Conservation (phyloP, 2,888 invertebrate genomes). For the Andrena bicolor region DNA sequence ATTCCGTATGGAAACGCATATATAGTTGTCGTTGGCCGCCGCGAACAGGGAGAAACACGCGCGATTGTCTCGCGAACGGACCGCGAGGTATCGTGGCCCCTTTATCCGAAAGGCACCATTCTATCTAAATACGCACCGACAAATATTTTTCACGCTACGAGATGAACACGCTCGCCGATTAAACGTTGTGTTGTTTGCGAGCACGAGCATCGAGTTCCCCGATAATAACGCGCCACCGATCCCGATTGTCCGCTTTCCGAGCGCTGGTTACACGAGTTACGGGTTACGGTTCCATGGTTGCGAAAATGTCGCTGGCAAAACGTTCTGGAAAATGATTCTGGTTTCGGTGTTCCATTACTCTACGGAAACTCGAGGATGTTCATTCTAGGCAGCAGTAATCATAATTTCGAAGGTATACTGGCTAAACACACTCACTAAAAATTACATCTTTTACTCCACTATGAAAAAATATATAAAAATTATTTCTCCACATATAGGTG, state of each 20-base stretch:
- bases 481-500: too few relatives aligned
- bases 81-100: neutral
- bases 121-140: constrained; percentile 26
- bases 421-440: too few relatives aligned
- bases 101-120: constrained; percentile 22
- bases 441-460: too few relatives aligned
- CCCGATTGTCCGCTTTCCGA: neutral
- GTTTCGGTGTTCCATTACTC: too few relatives aligned
- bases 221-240: constrained; percentile 35
- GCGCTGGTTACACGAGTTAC: neutral
- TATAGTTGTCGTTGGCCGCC: neutral
- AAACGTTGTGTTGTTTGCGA: constrained; percentile 38
- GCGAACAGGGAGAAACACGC: neutral
- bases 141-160: constrained; percentile 43
- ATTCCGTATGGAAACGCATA: neutral
- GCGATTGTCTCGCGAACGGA: constrained; percentile 22
- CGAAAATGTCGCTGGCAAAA: constrained; percentile 13
- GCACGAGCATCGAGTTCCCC: constrained; percentile 1
- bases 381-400: too few relatives aligned
- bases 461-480: too few relatives aligned
- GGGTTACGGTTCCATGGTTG: neutral
- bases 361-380: too few relatives aligned
- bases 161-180: neutral
- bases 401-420: too few relatives aligned
- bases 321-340: neutral